phyloP scores from a whole-genome alignment of 2,113 vertebrate genomes.

The Tachysurus vachellii region DNA sequence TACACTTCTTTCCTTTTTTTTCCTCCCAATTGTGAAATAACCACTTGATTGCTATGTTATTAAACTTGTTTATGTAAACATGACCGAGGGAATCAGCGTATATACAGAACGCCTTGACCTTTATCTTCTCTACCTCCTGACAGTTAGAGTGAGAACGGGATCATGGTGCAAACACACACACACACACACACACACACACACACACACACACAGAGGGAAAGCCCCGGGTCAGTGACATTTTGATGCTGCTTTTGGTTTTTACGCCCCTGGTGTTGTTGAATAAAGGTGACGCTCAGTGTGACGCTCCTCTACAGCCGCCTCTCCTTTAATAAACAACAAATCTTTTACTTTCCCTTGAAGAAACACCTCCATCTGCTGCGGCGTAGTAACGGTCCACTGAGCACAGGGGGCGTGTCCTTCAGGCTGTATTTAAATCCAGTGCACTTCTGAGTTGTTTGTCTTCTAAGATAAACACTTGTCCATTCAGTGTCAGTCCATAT shows the following conservation, averaged over 20 bases:
- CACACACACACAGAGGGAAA: slow-evolving; percentile 63
- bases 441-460: background rate
- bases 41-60: slow-evolving; percentile 99
- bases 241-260: slow-evolving; percentile 83
- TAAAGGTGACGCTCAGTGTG: slow-evolving; percentile 79
- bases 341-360: slow-evolving; percentile 83
- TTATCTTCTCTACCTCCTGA: slow-evolving; percentile 76
- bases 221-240: slow-evolving; percentile 81
- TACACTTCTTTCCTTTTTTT: slow-evolving; percentile 99
- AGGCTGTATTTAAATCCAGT: background rate
- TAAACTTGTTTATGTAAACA: slow-evolving; percentile 97
- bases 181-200: slow-evolving; percentile 68
- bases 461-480: background rate
- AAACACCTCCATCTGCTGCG: slow-evolving; percentile 63
- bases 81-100: slow-evolving; percentile 89
- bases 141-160: slow-evolving; percentile 84
- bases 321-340: slow-evolving; percentile 80
- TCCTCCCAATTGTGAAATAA: slow-evolving; percentile 98
- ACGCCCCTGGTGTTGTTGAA: slow-evolving; percentile 86
- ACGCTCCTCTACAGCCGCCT: background rate
- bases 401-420: background rate
- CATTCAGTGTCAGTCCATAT: too few species aligned
- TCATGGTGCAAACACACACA: slow-evolving; percentile 76
- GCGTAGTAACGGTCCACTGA: background rate
- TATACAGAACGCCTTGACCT: slow-evolving; percentile 95